Base-by-base conservation (phyloP, 2,888 invertebrate species). In the Cheilosia urbana region DNA sequence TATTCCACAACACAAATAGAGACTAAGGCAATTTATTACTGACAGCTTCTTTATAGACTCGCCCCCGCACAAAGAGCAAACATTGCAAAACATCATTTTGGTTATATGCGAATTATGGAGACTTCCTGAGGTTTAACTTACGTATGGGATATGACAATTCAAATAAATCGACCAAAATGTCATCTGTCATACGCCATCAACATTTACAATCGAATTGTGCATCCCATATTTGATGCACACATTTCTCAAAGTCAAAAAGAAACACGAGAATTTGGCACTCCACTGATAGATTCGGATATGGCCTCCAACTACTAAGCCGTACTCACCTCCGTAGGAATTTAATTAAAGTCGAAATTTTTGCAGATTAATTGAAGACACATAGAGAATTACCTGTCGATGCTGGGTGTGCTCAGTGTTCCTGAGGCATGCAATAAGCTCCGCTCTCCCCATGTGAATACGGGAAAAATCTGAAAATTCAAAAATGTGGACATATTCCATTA, bases 401-500 rank as follows among this genome's bases (percentile, higher is more conserved):
- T 55, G 55, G 73, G 5, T n/a, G 42, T 40, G 13, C 21, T 34
- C 34, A 13, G 13, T 37, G 15, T 30, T 21, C 57, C 66, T n/a
- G 49, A 37, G 53, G 27, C 62, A 81, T 34, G 76, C 45, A 65
- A 76, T 81, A 57, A 57, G 53, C 49, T 47, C 34, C 21, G 15
- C 79, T 47, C 51, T 27, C 37, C 40, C 11, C 1, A 7, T 11
- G 6, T n/a, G 62, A n/a, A 47, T 24, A 53, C 47, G 75, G 17
- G 69, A 81, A 81, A 77, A 85, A 81, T 85, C 81, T 40, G 76
- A 62, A 40, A 72, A 85, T 68, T 81, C 81, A 81, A 77, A 85
- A 85, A 81, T 73, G 81, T 68, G 66, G 85, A 85, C 85, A 81
- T 68, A 58, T 85, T 76, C 85, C 81, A 85, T 85, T 81, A 85